Conservation (phyloP, 2,888 invertebrate genomes). For the Athalia rosae region DNA sequence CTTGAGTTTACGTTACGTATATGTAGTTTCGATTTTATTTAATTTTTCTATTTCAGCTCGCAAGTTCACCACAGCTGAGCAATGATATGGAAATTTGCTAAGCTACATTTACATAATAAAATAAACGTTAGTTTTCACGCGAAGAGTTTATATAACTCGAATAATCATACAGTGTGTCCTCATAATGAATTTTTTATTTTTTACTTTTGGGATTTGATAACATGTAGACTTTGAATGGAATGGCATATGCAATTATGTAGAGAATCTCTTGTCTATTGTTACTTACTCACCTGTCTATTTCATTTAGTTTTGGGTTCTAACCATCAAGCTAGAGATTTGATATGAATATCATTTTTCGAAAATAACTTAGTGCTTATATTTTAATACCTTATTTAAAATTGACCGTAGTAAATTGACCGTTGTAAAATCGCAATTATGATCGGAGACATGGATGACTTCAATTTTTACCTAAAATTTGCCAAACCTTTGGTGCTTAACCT, state of each 20-base stretch:
- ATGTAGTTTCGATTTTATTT: too few relatives aligned
- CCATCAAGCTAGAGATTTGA: not conserved
- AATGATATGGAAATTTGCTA: too few relatives aligned
- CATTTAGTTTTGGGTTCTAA: slow-evolving; percentile 2
- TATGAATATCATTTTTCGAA: not conserved
- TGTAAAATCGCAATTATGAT: slow-evolving; percentile 6
- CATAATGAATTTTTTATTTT: not conserved
- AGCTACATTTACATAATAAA: too few relatives aligned
- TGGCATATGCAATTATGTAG: not conserved
- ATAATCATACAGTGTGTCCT: too few relatives aligned
- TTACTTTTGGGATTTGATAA: not conserved
- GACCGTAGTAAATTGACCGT: slow-evolving; percentile 1
- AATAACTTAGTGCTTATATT: not conserved
- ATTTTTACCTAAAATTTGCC: slow-evolving; percentile 72
- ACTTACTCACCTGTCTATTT: slow-evolving; percentile 32
- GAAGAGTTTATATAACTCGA: too few relatives aligned
- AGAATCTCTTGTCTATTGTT: slow-evolving; percentile 26
- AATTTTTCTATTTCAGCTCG: too few relatives aligned
- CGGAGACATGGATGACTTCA: slow-evolving; percentile 63
- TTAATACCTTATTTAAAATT: slow-evolving; percentile 19
- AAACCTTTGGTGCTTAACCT: slow-evolving; percentile 72
- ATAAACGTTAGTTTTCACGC: too few relatives aligned
- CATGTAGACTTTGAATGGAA: not conserved
- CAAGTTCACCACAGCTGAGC: too few relatives aligned
- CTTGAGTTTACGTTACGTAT: too few relatives aligned